Conservation (phyloP, 2,113 vertebrate genomes). For the Dasypus novemcinctus region DNA sequence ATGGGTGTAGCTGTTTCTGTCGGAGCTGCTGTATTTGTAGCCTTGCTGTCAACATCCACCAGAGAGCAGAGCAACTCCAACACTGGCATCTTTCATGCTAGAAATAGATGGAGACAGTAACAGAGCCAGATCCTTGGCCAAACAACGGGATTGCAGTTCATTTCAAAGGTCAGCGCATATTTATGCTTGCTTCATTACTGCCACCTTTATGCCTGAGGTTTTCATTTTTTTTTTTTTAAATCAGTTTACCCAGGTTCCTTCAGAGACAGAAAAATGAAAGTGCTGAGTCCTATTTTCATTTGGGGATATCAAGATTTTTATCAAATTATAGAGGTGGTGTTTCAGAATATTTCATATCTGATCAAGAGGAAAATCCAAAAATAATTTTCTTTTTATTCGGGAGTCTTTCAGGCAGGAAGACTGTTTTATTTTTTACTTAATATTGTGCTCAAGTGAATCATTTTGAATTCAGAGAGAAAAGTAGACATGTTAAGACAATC, state of each 20-base stretch:
- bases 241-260: constrained; percentile 87
- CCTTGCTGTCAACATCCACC: constrained; percentile 90
- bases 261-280: constrained; percentile 91
- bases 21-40: constrained; percentile 80
- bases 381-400: constrained; percentile 88
- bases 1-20: constrained; percentile 69
- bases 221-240: constrained; percentile 88
- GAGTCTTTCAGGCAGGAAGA: constrained; percentile 84
- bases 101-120: constrained; percentile 88
- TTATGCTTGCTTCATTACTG: constrained; percentile 91
- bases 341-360: constrained; percentile 95
- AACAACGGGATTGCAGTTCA: constrained; percentile 91
- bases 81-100: constrained; percentile 85
- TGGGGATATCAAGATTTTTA: constrained; percentile 93
- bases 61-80: constrained; percentile 95
- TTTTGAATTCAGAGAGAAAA: constrained; percentile 86
- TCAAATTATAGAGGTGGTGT: constrained; percentile 92
- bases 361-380: constrained; percentile 90
- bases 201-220: constrained; percentile 87
- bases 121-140: constrained; percentile 87
- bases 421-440: constrained; percentile 87
- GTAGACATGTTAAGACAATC: constrained; percentile 83
- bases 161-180: constrained; percentile 94
- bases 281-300: constrained; percentile 94
- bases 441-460: constrained; percentile 86